phyloP scores from a whole-genome alignment of 1,140 invertebrate genomes.

The Drosophila leontia region DNA sequence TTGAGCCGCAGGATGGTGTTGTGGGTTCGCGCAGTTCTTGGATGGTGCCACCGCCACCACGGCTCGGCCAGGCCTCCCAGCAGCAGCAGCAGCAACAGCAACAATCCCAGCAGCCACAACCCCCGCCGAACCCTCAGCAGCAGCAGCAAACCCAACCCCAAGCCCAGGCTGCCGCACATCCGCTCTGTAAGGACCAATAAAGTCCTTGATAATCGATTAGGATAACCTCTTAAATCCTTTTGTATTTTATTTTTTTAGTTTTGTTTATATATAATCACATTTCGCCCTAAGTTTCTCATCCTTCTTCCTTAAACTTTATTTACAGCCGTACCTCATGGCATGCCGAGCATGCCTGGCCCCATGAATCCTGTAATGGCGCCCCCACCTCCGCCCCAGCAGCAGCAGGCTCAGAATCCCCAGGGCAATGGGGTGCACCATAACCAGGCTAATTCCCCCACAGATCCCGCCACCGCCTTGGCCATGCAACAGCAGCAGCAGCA shows the following conservation, averaged over 20 bases:
- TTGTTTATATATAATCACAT: neutral
- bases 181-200: constrained; percentile 86
- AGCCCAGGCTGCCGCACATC: constrained; percentile 85
- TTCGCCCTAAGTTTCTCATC: neutral
- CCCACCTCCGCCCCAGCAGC: constrained; percentile 67
- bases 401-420: constrained; percentile 74
- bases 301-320: neutral
- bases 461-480: constrained; percentile 54
- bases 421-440: constrained; percentile 73
- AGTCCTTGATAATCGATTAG: neutral
- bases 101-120: constrained; percentile 46
- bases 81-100: constrained; percentile 56
- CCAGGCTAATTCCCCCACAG: constrained; percentile 71
- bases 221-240: too few species aligned
- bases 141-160: constrained; percentile 62
- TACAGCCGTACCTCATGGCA: constrained; percentile 80
- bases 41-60: constrained; percentile 78
- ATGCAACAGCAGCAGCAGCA: constrained; percentile 67
- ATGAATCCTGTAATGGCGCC: constrained; percentile 82
- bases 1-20: constrained; percentile 81
- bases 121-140: constrained; percentile 28
- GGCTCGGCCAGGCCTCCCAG: constrained; percentile 49
- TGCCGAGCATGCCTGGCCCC: constrained; percentile 74
- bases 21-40: constrained; percentile 74
- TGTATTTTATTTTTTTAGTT: neutral